phyloP scores from a whole-genome alignment of 2,113 vertebrate species.

The Tonatia bakeri region DNA sequence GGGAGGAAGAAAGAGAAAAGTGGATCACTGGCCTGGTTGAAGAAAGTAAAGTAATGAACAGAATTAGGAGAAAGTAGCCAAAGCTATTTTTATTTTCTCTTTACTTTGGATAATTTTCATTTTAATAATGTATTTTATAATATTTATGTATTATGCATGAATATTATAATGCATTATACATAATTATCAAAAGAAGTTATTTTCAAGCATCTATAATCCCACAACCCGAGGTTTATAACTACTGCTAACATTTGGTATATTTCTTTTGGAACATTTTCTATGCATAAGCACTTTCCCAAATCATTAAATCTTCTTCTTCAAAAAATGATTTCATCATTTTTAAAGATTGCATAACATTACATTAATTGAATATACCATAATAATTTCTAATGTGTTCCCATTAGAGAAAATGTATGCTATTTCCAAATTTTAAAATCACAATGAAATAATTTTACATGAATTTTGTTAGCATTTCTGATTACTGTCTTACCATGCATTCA shows the following conservation, averaged over 20 bases:
- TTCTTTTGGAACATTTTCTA: slow-evolving; percentile 57
- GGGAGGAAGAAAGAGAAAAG: neutral
- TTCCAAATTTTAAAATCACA: slow-evolving; percentile 40
- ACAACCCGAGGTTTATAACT: slow-evolving; percentile 27
- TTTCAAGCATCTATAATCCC: slow-evolving; percentile 36
- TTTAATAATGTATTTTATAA: slow-evolving; percentile 36
- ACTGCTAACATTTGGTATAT: slow-evolving; percentile 39
- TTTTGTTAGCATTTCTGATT: neutral
- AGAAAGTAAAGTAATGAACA: neutral
- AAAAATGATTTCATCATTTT: slow-evolving; percentile 43
- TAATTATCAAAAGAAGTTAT: slow-evolving; percentile 39
- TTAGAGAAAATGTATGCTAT: slow-evolving; percentile 27
- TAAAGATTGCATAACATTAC: neutral
- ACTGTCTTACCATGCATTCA: neutral
- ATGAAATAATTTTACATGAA: neutral
- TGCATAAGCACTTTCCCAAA: slow-evolving; percentile 43
- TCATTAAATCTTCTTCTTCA: slow-evolving; percentile 50
- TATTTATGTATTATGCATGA: neutral
- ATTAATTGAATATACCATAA: slow-evolving; percentile 30
- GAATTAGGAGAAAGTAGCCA: neutral
- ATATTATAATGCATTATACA: slow-evolving; percentile 30
- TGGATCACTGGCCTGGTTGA: neutral
- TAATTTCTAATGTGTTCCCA: slow-evolving; percentile 18
- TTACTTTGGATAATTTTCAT: neutral
- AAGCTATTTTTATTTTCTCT: neutral